phyloP scores from a whole-genome alignment of 2,113 vertebrate genomes.

The Mixornis gularis region DNA sequence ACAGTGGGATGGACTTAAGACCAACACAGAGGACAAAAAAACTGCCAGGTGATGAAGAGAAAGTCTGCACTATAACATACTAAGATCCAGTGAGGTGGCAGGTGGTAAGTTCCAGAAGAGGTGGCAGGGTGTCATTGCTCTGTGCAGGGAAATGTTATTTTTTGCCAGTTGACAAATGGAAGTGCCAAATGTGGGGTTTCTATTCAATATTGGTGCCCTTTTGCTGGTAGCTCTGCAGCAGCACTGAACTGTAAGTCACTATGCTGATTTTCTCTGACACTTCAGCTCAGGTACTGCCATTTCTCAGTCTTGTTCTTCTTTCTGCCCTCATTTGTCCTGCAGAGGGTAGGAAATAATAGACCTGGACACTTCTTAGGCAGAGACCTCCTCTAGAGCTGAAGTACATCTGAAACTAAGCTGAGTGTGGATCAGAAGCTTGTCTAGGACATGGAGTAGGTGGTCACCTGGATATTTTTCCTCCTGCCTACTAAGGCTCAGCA shows the following conservation, averaged over 20 bases:
- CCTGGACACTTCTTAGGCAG: not conserved
- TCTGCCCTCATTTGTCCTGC: not conserved
- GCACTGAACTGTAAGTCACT: not conserved
- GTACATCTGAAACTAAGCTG: not conserved
- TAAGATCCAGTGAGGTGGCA: not conserved
- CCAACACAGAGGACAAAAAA: not conserved
- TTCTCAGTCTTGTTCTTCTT: not conserved
- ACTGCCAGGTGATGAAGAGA: not conserved
- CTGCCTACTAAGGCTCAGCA: not conserved
- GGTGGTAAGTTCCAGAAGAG: not conserved
- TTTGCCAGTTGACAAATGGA: not conserved
- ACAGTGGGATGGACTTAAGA: not conserved
- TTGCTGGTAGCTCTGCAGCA: not conserved
- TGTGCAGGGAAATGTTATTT: not conserved
- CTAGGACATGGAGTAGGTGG: not conserved
- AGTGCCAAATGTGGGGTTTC: not conserved
- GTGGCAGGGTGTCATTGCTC: not conserved
- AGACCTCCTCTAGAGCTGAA: not conserved
- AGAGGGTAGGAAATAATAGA: not conserved
- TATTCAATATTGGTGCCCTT: not conserved
- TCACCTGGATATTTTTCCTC: not conserved
- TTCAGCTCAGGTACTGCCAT: not conserved
- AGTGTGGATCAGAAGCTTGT: not conserved
- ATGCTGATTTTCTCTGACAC: not conserved
- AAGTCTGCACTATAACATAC: not conserved